A percentile compares a stretch with the other conserved stretches of the same genome.
These are phyloP conservation scores for Melieria crassipennis DNA, from an alignment of 2,888 invertebrate species.

Conservation along the genomic window DNA sequence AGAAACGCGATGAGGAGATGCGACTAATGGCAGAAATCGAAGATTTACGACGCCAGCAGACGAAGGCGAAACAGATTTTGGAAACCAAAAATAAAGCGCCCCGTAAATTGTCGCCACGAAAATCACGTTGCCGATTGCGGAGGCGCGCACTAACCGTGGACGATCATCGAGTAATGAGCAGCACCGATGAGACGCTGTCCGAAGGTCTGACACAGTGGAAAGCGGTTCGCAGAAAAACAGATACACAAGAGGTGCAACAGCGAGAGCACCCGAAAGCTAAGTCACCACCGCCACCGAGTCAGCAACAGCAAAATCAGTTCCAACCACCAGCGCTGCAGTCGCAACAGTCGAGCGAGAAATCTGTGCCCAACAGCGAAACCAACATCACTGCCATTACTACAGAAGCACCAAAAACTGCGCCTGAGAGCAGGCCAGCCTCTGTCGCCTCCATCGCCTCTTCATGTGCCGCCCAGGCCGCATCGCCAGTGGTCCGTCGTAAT, in stretches of 20 bases:
- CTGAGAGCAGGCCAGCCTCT: too few relatives aligned
- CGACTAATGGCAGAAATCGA: slow-evolving; percentile 27
- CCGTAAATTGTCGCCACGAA: background rate
- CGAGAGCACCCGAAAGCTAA: background rate
- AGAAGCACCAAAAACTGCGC: background rate
- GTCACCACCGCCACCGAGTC: background rate
- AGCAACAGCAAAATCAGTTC: background rate
- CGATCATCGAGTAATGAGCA: background rate
- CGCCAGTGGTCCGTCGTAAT: slow-evolving; percentile 2
- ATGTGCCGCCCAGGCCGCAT: slow-evolving; percentile 3
- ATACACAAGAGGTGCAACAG: background rate
- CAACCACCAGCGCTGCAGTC: background rate
- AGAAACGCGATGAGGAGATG: slow-evolving; percentile 26
- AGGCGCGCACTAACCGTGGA: background rate
- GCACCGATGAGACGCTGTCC: too few relatives aligned
- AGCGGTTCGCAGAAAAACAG: background rate
- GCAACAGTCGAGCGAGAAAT: background rate
- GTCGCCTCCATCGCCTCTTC: background rate
- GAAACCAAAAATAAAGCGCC: slow-evolving; percentile 1
- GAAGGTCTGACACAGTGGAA: background rate
- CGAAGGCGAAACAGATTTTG: background rate
- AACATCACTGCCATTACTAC: background rate
- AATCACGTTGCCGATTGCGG: background rate
- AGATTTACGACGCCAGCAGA: slow-evolving; percentile 29
- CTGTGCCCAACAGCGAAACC: background rate